Percentiles rank a stretch among this genome's conserved stretches.
Conservation (phyloP, 2,888 invertebrate species). For the Platerodrilus igneus region DNA sequence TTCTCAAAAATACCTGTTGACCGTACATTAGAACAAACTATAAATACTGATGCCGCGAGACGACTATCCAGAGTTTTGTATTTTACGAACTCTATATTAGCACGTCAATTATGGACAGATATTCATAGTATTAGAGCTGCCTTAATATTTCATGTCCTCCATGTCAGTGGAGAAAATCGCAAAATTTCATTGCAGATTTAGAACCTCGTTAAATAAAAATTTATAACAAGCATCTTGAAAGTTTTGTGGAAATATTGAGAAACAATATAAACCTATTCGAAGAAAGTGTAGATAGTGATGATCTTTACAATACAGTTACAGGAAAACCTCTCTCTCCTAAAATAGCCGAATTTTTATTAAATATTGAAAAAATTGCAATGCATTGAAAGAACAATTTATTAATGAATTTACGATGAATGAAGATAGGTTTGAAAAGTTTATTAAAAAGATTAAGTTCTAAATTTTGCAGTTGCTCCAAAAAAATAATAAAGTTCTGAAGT, state of each 20-base stretch:
- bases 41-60: not conserved
- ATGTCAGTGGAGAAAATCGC: constrained; percentile 20
- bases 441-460: constrained; percentile 20
- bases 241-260: constrained; percentile 18
- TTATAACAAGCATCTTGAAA: constrained; percentile 13
- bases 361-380: constrained; percentile 21
- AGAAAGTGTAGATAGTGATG: not conserved
- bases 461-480: constrained; percentile 21
- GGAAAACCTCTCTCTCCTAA: not conserved
- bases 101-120: too few relatives aligned
- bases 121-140: constrained; percentile 15
- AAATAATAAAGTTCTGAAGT: constrained; percentile 26
- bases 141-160: constrained; percentile 21
- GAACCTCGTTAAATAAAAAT: constrained; percentile 17
- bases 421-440: constrained; percentile 24
- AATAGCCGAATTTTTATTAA: constrained; percentile 1
- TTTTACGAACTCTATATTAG: constrained; percentile 25
- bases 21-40: not conserved
- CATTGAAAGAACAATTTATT: constrained; percentile 19
- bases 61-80: constrained; percentile 24
- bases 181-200: constrained; percentile 22
- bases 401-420: constrained; percentile 21
- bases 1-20: not conserved
- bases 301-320: not conserved
- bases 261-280: constrained; percentile 18